phyloP scores from a whole-genome alignment of 2,113 vertebrate genomes.

The Hypanus sabinus region DNA sequence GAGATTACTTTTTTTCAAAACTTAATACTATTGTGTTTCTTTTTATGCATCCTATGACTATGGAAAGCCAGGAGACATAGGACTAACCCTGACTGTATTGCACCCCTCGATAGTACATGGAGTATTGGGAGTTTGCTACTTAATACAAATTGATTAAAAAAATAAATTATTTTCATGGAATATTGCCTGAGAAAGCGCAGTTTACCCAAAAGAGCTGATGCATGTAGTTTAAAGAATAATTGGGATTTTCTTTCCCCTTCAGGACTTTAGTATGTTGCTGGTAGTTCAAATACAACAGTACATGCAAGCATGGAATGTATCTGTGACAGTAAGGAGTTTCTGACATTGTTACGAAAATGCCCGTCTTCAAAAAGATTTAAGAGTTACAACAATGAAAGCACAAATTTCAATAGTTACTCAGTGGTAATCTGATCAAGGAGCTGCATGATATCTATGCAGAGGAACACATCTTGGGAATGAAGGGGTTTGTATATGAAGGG shows the following conservation, averaged over 20 bases:
- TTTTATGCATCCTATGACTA: not conserved
- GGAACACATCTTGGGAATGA: not conserved
- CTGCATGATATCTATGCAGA: not conserved
- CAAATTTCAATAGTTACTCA: not conserved
- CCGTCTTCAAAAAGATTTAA: not conserved
- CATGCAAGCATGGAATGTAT: no score
- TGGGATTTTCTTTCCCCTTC: not conserved
- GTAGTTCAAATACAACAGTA: not conserved
- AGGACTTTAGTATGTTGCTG: not conserved
- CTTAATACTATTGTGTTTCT: constrained; percentile 75
- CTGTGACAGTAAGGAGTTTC: no score
- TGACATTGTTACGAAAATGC: not conserved
- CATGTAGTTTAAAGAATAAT: constrained; percentile 5
- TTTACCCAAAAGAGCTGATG: constrained; percentile 1
- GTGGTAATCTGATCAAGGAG: not conserved
- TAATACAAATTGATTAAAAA: constrained; percentile 29
- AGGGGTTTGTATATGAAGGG: no score
- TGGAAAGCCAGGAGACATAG: constrained; percentile 54
- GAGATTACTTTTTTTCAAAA: constrained; percentile 63
- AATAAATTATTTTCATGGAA: constrained; percentile 11
- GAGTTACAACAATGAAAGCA: not conserved
- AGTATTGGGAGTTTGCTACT: not conserved
- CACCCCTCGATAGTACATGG: constrained; percentile 59
- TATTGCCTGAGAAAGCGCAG: constrained; percentile 16
- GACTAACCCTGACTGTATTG: constrained; percentile 74